Evolutionary conservation across 2,797 vertebrate species (phyloP), one percentile per base, ranked within the genome.

Genomic region (Gambelia wislizenii): DNA sequence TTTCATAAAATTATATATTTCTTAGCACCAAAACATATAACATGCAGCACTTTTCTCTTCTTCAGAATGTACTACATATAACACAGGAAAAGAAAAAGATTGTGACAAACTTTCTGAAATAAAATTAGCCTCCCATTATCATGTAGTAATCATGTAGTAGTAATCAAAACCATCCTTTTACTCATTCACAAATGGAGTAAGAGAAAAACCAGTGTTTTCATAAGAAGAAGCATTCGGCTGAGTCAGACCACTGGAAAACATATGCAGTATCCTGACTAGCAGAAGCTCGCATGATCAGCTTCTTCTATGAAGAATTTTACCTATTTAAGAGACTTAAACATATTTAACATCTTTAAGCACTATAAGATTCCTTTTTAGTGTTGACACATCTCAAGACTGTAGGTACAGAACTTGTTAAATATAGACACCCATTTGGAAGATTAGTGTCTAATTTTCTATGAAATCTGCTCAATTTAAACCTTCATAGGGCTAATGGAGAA

Each of bases 31-130:
- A 30, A 64, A 1, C 59, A 90, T 74, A 22, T 13, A 13, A 49
- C 76, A 36, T 47, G 79, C 0, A 36, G 69, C 59, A 27, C 30
- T 67, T 56, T n/a, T n/a, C n/a, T n/a, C n/a, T 67, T 47, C 27
- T 54, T 86, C 84, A 90, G 87, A 87, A 69, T 3, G 20, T 25
- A 85, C 6, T 33, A 84, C 5, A 89, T 89, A 90, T 69, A 36
- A 70, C 25, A 0, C 25, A 76, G 2, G 14, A 49, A 39, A 88
- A 2, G 49, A 39, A 87, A 49, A 49, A 1, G 30, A 44, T 59
- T 30, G 36, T 30, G 22, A 12, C 9, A 67, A 67, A 22, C 13
- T 54, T 56, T 54, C 10, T 42, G 12, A 67, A 61, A 44, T 78
- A 84, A 84, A 89, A 59, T 70, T n/a, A 79, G 25, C 1, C n/a